Conservation (phyloP, 2,113 vertebrate species). For the Vanacampus margaritifer region DNA sequence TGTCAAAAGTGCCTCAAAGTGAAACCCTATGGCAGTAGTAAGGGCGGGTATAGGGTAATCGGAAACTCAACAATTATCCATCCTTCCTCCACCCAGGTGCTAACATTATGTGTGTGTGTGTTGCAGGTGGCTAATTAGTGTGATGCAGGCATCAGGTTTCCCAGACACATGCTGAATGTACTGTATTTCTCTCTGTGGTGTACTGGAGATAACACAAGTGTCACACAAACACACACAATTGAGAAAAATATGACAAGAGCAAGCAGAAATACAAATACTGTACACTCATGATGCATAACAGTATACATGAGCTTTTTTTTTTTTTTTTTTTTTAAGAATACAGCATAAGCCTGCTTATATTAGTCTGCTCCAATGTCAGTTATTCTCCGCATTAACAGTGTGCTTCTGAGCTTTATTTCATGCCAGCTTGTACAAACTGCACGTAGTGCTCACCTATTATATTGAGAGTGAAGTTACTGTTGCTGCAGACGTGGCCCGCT, state of each 20-base stretch:
- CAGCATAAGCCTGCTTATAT: too few relatives aligned
- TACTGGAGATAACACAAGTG: slow-evolving; percentile 4
- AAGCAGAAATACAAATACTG: slow-evolving; percentile 23
- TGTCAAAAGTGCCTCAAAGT: slow-evolving; percentile 33
- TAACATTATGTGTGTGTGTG: slow-evolving; percentile 26
- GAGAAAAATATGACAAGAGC: slow-evolving; percentile 3
- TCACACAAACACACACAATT: not conserved
- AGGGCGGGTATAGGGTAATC: slow-evolving; percentile 46
- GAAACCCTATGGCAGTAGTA: slow-evolving; percentile 25
- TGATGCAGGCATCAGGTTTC: slow-evolving; percentile 48
- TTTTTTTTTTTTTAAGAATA: not conserved
- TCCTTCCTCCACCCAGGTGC: slow-evolving; percentile 54
- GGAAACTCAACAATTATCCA: slow-evolving; percentile 49
- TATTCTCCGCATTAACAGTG: slow-evolving; percentile 26
- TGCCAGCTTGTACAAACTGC: not conserved
- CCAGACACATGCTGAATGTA: slow-evolving; percentile 35
- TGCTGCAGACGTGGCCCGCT: slow-evolving; percentile 83
- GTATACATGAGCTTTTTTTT: not conserved
- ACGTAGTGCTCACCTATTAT: slow-evolving; percentile 79
- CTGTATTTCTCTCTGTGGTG: slow-evolving; percentile 4
- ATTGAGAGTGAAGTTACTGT: slow-evolving; percentile 83
- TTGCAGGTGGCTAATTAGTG: slow-evolving; percentile 62
- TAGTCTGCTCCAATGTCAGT: slow-evolving; percentile 4
- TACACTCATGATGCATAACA: not conserved
- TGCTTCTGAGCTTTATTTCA: not conserved